These are phyloP conservation scores for Anguilla marmorata DNA, from an alignment of 2,797 vertebrate genomes.

Conservation along the genomic window DNA sequence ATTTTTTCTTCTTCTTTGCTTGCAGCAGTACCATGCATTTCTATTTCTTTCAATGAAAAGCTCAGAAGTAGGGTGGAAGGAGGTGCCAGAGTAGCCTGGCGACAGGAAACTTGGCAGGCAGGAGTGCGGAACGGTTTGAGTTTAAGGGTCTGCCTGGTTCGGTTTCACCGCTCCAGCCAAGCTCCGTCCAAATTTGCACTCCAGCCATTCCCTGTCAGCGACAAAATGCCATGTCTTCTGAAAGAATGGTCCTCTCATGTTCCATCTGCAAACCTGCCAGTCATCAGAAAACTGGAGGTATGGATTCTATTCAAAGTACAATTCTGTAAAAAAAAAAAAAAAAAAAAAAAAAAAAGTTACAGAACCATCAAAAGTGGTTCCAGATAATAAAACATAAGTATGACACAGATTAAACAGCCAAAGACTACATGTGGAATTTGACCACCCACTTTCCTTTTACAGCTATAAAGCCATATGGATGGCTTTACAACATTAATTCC, in stretches of 20 bases:
- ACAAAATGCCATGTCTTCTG: neutral
- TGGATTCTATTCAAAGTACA: slow-evolving; percentile 12
- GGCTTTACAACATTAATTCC: neutral
- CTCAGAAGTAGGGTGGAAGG: neutral
- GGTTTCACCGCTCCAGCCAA: slow-evolving; percentile 23
- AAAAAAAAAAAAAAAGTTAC: neutral
- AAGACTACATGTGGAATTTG: slow-evolving; percentile 14
- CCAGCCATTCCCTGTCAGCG: slow-evolving; percentile 12
- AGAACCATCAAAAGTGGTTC: slow-evolving; percentile 3
- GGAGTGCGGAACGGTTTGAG: neutral
- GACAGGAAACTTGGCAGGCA: slow-evolving; percentile 1
- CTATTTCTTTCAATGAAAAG: slow-evolving; percentile 10
- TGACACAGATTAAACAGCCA: neutral
- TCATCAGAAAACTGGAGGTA: neutral
- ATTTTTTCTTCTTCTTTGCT: neutral
- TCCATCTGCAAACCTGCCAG: slow-evolving; percentile 13
- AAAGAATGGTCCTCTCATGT: slow-evolving; percentile 15
- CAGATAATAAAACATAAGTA: slow-evolving; percentile 11
- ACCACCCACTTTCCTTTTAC: slow-evolving; percentile 24
- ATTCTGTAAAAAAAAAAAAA: neutral
- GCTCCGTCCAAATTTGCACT: slow-evolving; percentile 11
- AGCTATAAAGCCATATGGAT: neutral
- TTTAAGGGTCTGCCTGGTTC: slow-evolving; percentile 17
- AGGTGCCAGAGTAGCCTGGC: slow-evolving; percentile 14
- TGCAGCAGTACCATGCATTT: neutral